phyloP scores from a whole-genome alignment of 2,888 invertebrate species.

The Ditula angustiorana region DNA sequence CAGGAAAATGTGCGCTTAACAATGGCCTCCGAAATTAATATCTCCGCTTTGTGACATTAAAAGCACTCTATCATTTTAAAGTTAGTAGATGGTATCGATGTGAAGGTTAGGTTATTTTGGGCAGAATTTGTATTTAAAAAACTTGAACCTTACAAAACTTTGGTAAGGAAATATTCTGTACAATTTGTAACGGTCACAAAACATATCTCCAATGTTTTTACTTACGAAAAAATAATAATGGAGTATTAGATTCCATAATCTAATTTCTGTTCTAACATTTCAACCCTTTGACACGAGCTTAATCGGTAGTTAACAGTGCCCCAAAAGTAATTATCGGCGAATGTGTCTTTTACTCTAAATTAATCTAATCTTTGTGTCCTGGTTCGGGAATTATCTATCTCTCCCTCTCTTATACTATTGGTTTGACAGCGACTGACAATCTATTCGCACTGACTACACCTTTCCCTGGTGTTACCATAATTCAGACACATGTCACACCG shows the following conservation, averaged over 20 bases:
- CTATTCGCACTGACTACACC: slow-evolving; percentile 4
- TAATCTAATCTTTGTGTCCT: slow-evolving; percentile 7
- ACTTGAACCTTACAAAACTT: neutral
- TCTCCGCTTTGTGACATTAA: slow-evolving; percentile 32
- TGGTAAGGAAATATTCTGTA: neutral
- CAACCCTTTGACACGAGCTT: slow-evolving; percentile 33
- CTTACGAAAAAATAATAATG: neutral
- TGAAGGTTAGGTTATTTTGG: slow-evolving; percentile 3
- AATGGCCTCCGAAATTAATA: slow-evolving; percentile 32
- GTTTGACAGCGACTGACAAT: slow-evolving; percentile 30
- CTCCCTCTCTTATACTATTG: slow-evolving; percentile 17
- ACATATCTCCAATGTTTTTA: neutral
- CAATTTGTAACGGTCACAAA: neutral
- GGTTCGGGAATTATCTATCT: neutral
- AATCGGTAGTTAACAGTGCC: slow-evolving; percentile 28
- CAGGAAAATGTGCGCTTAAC: slow-evolving; percentile 10
- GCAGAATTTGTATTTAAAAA: neutral
- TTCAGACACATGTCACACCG: slow-evolving; percentile 74
- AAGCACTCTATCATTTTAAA: slow-evolving; percentile 41
- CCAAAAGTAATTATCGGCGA: slow-evolving; percentile 28
- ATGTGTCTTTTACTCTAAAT: slow-evolving; percentile 12
- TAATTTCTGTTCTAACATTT: slow-evolving; percentile 30
- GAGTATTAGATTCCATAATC: slow-evolving; percentile 26
- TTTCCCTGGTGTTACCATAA: slow-evolving; percentile 42
- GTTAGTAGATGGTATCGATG: neutral